Percentiles rank a stretch among this genome's conserved stretches.
These are phyloP conservation scores for zebrafish (Danio rerio) DNA, from an alignment of 2,113 vertebrate species.

Conservation along the genomic window DNA sequence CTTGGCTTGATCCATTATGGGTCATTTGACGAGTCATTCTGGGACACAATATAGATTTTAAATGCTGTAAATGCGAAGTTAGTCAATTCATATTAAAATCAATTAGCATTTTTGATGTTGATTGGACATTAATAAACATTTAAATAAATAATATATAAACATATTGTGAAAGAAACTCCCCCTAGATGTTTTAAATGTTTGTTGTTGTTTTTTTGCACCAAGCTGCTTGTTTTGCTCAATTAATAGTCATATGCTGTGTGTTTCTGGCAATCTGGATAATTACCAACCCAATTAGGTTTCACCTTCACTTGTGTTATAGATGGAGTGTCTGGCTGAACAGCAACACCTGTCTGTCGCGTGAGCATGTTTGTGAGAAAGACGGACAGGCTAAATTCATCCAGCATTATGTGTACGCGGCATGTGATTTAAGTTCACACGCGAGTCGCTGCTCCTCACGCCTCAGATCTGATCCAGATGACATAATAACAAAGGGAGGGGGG, in stretches of 20 bases:
- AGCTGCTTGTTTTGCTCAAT: constrained; percentile 61
- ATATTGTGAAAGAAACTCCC: constrained; percentile 47
- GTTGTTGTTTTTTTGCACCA: constrained; percentile 18
- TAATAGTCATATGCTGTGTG: constrained; percentile 55
- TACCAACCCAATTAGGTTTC: constrained; percentile 59
- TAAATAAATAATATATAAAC: constrained; percentile 48
- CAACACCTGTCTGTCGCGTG: background rate
- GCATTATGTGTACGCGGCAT: background rate
- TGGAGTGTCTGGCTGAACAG: constrained; percentile 1
- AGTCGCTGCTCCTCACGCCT: background rate
- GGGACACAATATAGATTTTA: no score
- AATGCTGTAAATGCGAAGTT: no score
- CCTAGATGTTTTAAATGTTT: constrained; percentile 49
- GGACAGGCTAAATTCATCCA: background rate
- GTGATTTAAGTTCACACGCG: background rate
- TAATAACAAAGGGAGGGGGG: constrained; percentile 62
- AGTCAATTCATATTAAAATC: no score
- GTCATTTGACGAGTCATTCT: no score
- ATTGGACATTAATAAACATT: no score
- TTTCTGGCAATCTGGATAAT: constrained; percentile 65
- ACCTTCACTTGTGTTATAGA: constrained; percentile 45
- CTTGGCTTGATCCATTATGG: no score
- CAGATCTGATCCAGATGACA: constrained; percentile 41
- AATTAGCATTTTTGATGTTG: no score
- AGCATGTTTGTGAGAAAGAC: background rate